Percentiles rank a stretch among this genome's conserved stretches.
phyloP scores from a whole-genome alignment of 1,140 invertebrate species.

The Drosophila seguyi region DNA sequence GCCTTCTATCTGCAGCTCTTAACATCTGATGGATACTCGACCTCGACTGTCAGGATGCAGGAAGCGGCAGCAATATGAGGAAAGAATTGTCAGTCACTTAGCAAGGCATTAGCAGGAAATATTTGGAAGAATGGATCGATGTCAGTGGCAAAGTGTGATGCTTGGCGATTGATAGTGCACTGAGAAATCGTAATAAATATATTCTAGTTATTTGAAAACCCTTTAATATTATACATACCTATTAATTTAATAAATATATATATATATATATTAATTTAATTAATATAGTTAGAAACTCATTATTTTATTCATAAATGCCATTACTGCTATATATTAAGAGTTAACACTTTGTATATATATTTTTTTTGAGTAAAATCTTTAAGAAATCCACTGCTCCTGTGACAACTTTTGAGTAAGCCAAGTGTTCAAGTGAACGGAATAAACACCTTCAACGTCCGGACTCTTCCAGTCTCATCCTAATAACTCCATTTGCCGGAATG shows the following conservation, averaged over 20 bases:
- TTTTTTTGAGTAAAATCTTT: background rate
- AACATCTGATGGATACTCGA: constrained; percentile 67
- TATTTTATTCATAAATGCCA: too few species aligned
- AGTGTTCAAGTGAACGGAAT: constrained; percentile 4
- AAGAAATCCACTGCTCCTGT: background rate
- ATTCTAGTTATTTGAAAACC: background rate
- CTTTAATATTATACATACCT: background rate
- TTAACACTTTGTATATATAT: background rate
- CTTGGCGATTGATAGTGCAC: background rate
- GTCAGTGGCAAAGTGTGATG: background rate
- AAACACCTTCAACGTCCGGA: background rate
- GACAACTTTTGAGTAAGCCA: constrained; percentile 7
- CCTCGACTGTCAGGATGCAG: constrained; percentile 31
- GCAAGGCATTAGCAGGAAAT: constrained; percentile 46
- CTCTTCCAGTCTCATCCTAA: constrained; percentile 3
- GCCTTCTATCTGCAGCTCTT: constrained; percentile 60
- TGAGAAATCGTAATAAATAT: background rate
- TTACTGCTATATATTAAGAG: too few species aligned
- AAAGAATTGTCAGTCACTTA: constrained; percentile 56
- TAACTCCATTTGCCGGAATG: constrained; percentile 41
- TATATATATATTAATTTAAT: too few species aligned
- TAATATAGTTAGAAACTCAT: too few species aligned
- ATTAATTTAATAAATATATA: too few species aligned
- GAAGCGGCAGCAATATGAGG: constrained; percentile 6
- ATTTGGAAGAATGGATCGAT: background rate